phyloP scores from a whole-genome alignment of 2,888 invertebrate species.

The Baronia brevicornis region DNA sequence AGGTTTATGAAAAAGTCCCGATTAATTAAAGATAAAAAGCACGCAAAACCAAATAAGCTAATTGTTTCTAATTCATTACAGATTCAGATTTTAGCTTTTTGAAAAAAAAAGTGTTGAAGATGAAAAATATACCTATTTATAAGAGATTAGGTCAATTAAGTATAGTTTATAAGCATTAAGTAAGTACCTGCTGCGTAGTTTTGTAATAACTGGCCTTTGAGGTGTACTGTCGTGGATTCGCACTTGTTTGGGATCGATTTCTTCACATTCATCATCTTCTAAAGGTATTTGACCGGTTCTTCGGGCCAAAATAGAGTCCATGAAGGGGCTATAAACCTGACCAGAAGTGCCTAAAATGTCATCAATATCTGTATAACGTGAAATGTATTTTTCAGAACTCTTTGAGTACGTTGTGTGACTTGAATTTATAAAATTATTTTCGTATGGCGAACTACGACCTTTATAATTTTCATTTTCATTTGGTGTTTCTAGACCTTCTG shows the following conservation, averaged over 20 bases:
- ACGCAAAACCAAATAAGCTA: too few species aligned
- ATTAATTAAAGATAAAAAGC: too few species aligned
- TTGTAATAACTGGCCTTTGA: slow-evolving; percentile 80
- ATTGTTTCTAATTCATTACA: too few species aligned
- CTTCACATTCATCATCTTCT: slow-evolving; percentile 77
- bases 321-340: slow-evolving; percentile 79
- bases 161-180: too few species aligned
- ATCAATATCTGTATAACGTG: slow-evolving; percentile 90
- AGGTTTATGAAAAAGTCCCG: too few species aligned
- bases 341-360: slow-evolving; percentile 85
- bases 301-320: slow-evolving; percentile 71
- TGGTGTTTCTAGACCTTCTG: slow-evolving; percentile 81
- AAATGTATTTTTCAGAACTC: slow-evolving; percentile 80
- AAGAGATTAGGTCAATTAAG: too few species aligned
- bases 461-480: slow-evolving; percentile 48
- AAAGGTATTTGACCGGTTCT: slow-evolving; percentile 53
- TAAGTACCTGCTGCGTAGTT: slow-evolving; percentile 75
- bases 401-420: slow-evolving; percentile 41
- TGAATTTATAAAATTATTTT: slow-evolving; percentile 73
- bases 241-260: slow-evolving; percentile 86
- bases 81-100: too few species aligned
- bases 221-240: slow-evolving; percentile 86
- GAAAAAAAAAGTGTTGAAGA: too few species aligned
- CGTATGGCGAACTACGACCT: slow-evolving; percentile 80
- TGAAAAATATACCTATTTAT: too few species aligned